These are phyloP conservation scores for Synergus laeviventris DNA, from an alignment of 2,888 invertebrate genomes.

Conservation along the genomic window DNA sequence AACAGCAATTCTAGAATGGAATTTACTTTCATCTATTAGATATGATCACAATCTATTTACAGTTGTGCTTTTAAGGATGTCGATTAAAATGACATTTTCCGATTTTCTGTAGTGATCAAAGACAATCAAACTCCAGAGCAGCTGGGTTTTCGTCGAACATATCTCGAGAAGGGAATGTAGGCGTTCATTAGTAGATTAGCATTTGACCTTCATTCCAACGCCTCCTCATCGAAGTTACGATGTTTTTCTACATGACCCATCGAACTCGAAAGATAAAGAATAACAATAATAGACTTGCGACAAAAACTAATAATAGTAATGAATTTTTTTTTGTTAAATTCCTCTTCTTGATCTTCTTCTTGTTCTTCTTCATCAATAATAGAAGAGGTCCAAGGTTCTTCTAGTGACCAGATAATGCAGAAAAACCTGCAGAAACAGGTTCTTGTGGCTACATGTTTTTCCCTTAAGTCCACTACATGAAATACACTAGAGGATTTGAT, in stretches of 20 bases:
- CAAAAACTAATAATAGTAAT: constrained; percentile 38
- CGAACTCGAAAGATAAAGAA: constrained; percentile 14
- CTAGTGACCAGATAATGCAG: constrained; percentile 12
- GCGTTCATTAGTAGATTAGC: constrained; percentile 4
- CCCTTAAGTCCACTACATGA: constrained; percentile 12
- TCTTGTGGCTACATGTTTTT: constrained; percentile 27
- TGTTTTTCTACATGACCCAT: constrained; percentile 43
- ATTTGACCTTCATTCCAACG: constrained; percentile 18
- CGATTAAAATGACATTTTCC: not conserved
- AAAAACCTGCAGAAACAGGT: constrained; percentile 34
- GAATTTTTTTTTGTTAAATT: constrained; percentile 42
- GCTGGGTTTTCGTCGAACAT: constrained; percentile 13
- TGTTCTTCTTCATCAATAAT: constrained; percentile 10
- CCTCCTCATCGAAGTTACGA: constrained; percentile 12
- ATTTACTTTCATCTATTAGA: too few relatives aligned
- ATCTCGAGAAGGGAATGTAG: constrained; percentile 22
- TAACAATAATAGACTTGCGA: constrained; percentile 18
- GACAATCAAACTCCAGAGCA: not conserved
- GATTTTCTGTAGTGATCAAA: not conserved
- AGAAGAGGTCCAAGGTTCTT: constrained; percentile 33
- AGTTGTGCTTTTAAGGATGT: not conserved
- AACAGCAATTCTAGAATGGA: too few relatives aligned
- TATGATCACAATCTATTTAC: not conserved
- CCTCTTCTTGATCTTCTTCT: constrained; percentile 18
- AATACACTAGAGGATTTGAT: not conserved